Evolutionary conservation across 2,888 invertebrate species (phyloP).

Genomic region (Philonicus albiceps): DNA sequence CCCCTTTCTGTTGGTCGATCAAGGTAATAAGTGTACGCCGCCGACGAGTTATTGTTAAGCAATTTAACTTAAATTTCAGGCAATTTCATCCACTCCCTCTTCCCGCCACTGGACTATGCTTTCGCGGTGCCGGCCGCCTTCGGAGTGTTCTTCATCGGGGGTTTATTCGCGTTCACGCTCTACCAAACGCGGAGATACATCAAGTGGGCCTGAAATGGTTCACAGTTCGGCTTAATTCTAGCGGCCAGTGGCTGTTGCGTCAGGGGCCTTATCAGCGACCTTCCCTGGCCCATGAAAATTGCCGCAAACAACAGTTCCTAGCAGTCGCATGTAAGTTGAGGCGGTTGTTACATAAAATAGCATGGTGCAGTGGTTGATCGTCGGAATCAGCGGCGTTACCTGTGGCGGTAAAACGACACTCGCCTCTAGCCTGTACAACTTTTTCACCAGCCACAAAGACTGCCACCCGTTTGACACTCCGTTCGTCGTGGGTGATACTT

Average conservation of each 20-base stretch:
- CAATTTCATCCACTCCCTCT: slow-evolving; percentile 65
- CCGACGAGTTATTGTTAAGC: slow-evolving; percentile 39
- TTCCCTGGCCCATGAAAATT: neutral
- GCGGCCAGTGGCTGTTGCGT: neutral
- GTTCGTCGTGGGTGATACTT: slow-evolving; percentile 61
- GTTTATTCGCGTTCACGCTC: slow-evolving; percentile 70
- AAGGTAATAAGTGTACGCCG: slow-evolving; percentile 62
- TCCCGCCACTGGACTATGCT: slow-evolving; percentile 68
- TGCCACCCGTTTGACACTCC: slow-evolving; percentile 57
- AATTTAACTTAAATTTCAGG: slow-evolving; percentile 60
- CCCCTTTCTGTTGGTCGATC: slow-evolving; percentile 72
- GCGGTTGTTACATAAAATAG: neutral
- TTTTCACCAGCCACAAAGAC: slow-evolving; percentile 56
- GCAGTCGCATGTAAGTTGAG: neutral
- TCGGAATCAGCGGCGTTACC: slow-evolving; percentile 82
- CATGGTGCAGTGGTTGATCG: slow-evolving; percentile 66
- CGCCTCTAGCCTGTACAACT: slow-evolving; percentile 66
- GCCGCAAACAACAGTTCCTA: neutral
- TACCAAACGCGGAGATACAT: slow-evolving; percentile 62
- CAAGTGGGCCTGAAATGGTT: slow-evolving; percentile 1
- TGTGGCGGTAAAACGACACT: slow-evolving; percentile 85
- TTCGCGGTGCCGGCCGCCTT: slow-evolving; percentile 69
- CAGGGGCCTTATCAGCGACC: neutral
- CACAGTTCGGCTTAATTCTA: neutral
- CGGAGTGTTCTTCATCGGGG: slow-evolving; percentile 72